These are phyloP conservation scores for Onychostruthus taczanowskii DNA, from an alignment of 2,113 vertebrate genomes.

Conservation along the genomic window DNA sequence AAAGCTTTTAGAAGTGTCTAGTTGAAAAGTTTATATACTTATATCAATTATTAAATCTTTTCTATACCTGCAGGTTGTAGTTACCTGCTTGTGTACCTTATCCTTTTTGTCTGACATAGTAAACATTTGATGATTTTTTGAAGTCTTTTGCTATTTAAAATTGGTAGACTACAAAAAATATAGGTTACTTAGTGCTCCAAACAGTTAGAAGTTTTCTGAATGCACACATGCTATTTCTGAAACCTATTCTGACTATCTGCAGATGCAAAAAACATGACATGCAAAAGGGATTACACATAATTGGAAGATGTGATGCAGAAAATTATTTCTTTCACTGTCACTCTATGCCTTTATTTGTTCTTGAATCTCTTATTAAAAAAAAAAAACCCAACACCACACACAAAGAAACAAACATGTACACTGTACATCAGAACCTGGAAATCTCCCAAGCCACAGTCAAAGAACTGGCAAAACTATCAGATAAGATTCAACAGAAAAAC, in stretches of 20 bases:
- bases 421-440: background rate
- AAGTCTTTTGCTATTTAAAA: background rate
- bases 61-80: background rate
- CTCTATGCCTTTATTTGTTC: slow-evolving; percentile 4
- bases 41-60: background rate
- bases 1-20: background rate
- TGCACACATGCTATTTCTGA: background rate
- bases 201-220: background rate
- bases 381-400: background rate
- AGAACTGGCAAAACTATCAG: background rate
- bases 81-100: background rate
- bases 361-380: background rate
- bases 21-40: background rate
- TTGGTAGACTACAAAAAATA: background rate
- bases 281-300: slow-evolving; percentile 1
- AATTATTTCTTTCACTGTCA: slow-evolving; percentile 28
- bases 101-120: background rate
- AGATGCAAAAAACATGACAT: slow-evolving; percentile 5
- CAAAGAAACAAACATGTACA: slow-evolving; percentile 27
- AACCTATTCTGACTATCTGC: background rate
- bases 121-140: background rate
- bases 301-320: slow-evolving; percentile 33
- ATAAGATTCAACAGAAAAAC: slow-evolving; percentile 16
- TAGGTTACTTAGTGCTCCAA: background rate
- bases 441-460: slow-evolving; percentile 4